phyloP scores from a whole-genome alignment of 2,888 invertebrate genomes.

The Neoitamus cyanurus region DNA sequence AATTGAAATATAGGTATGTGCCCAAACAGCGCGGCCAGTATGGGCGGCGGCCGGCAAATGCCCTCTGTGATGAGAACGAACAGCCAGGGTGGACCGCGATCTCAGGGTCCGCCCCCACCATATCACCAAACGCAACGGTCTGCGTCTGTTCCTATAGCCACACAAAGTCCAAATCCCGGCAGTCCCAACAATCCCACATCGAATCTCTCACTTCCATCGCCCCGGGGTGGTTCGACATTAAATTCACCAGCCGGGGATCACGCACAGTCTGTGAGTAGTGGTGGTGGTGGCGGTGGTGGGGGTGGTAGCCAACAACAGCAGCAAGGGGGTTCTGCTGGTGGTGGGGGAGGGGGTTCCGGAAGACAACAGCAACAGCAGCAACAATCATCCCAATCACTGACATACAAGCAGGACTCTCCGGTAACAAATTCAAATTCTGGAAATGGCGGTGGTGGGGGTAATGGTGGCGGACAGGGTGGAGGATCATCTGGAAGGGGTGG shows the following conservation, averaged over 20 bases:
- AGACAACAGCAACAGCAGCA: background rate
- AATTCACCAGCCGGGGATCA: slow-evolving; percentile 77
- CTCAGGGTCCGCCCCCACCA: slow-evolving; percentile 82
- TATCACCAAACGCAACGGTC: slow-evolving; percentile 80
- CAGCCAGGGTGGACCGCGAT: slow-evolving; percentile 63
- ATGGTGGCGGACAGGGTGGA: background rate
- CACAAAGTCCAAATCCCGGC: slow-evolving; percentile 78
- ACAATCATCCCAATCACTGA: slow-evolving; percentile 58
- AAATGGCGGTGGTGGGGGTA: background rate
- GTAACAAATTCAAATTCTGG: background rate
- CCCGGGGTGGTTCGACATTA: slow-evolving; percentile 73
- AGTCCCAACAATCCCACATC: slow-evolving; percentile 79
- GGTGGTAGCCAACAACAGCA: slow-evolving; percentile 51
- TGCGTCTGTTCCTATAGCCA: slow-evolving; percentile 79
- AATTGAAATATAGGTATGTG: slow-evolving; percentile 25
- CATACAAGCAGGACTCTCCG: slow-evolving; percentile 63
- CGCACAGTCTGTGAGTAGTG: slow-evolving; percentile 57
- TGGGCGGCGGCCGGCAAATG: slow-evolving; percentile 49
- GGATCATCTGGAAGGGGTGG: background rate
- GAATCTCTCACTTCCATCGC: slow-evolving; percentile 79
- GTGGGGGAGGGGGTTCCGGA: slow-evolving; percentile 48
- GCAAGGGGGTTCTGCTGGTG: slow-evolving; percentile 30
- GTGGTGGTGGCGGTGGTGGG: slow-evolving; percentile 42
- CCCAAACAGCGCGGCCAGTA: background rate
- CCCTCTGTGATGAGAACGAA: slow-evolving; percentile 52